A percentile compares a stretch with the other conserved stretches of the same genome.
Evolutionary conservation across 2,113 vertebrate species (phyloP).

Genomic region (Catharus bicknelli): DNA sequence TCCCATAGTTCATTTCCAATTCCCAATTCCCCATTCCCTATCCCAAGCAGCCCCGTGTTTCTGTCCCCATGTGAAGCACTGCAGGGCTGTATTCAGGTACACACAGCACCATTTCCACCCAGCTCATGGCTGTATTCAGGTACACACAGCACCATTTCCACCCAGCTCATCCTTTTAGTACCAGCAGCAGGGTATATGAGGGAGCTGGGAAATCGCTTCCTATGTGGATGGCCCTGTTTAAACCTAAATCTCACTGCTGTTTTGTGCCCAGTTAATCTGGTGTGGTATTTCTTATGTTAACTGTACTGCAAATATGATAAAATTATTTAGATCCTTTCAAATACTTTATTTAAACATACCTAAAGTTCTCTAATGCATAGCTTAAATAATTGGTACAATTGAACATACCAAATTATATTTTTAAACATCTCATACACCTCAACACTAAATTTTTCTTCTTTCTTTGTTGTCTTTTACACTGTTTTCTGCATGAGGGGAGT

Average conservation of each 20-base stretch:
- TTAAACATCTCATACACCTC: not conserved
- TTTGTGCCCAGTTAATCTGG: not conserved
- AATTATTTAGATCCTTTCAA: not conserved
- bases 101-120: not conserved
- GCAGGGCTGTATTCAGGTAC: not conserved
- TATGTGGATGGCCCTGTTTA: not conserved
- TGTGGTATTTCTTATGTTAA: not conserved
- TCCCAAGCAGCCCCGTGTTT: not conserved
- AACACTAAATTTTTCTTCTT: not conserved
- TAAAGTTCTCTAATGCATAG: not conserved
- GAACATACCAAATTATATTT: not conserved
- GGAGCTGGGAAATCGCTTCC: not conserved
- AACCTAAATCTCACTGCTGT: not conserved
- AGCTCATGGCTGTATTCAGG: not conserved
- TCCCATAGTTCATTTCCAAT: too few relatives aligned
- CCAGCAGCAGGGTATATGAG: not conserved
- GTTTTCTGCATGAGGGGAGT: not conserved
- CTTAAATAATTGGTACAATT: not conserved
- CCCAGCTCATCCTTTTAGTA: not conserved
- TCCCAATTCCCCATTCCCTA: not conserved
- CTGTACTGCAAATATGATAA: not conserved
- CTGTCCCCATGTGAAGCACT: fast-evolving
- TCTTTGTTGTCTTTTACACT: not conserved
- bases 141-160: not conserved
- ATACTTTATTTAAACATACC: not conserved